Percentiles rank a stretch among this genome's conserved stretches.
phyloP scores from a whole-genome alignment of 2,888 invertebrate species.

The Hydraecia micacea region DNA sequence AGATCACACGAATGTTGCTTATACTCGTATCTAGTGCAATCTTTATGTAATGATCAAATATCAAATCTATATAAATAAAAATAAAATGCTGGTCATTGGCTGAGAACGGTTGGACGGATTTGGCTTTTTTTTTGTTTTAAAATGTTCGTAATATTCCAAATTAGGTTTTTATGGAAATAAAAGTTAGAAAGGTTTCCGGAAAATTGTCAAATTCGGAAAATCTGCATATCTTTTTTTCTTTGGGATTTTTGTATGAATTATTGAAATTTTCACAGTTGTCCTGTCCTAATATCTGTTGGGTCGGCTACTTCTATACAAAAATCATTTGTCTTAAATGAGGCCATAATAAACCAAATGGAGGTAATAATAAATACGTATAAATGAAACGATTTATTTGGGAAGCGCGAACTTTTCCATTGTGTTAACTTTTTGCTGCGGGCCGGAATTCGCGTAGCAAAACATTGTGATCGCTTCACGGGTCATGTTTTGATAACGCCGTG shows the following conservation, averaged over 20 bases:
- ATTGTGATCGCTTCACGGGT: conserved; percentile 87
- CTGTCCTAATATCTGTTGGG: neutral
- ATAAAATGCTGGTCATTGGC: neutral
- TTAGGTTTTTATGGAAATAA: neutral
- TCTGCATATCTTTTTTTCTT: neutral
- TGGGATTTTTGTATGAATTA: neutral
- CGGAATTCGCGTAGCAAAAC: conserved; percentile 83
- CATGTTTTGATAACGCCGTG: conserved; percentile 88
- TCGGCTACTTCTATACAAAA: conserved; percentile 24
- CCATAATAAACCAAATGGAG: conserved; percentile 64
- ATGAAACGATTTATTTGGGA: conserved; percentile 81
- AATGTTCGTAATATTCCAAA: neutral
- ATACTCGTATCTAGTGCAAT: no score
- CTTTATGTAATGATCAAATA: conserved; percentile 3
- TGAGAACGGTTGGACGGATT: neutral
- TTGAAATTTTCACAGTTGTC: neutral
- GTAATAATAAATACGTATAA: conserved; percentile 77
- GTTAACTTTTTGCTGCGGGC: conserved; percentile 82
- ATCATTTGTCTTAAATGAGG: conserved; percentile 69
- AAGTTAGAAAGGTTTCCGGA: neutral
- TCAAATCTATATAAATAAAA: neutral
- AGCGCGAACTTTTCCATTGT: conserved; percentile 82
- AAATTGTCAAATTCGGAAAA: neutral
- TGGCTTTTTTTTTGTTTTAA: no score
- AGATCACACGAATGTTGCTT: neutral